Base-by-base conservation (phyloP, 1,140 invertebrate species). In the Drosophila sp. region DNA sequence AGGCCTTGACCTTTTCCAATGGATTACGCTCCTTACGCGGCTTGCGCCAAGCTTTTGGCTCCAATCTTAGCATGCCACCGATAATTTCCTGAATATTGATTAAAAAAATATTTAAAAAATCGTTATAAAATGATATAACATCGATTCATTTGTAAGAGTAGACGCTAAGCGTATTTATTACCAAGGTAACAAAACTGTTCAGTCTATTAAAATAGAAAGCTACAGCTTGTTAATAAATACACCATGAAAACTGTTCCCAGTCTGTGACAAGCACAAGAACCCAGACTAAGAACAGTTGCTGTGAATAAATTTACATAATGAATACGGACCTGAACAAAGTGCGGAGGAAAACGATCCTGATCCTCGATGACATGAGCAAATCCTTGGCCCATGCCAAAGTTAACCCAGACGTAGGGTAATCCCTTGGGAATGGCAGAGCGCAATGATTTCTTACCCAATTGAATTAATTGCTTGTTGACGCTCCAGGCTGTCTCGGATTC, bases 301-400 rank as follows among this genome's bases (percentile, higher is more conserved):
- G 21, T 21, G 21, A 1, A 21, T 21, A 21, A 21, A 21, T 21
- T 4, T 21, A 21, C 4, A 4, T 21, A 21, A 4, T 21, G 21
- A 21, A 4, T 21, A 36, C 9, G 90, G 92, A 97, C 97, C 93
- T 97, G 95, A 38, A 97, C 98, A 95, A 99, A 99, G 93, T 97
- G 97, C 45, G 89, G 92, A 0, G 98, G 96, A 93, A 99, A 99
- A 29, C 94, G 87, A 63, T 95, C 93, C 91, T 98, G 96, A 93
- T 99, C 97, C 93, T 99, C 98, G 84, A 99, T 98, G 0, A 99
- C 96, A 93, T 99, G 98, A 62, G 97, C 98, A 93, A 96, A 99
- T 2, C 98, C 98, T 40, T 94, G 94, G 51, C 97, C 94, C 92
- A 95, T 94, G 27, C 97, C 98, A 94, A 99, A 99, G 92, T 97